Evolutionary conservation across 2,113 vertebrate genomes (phyloP).

Genomic region (Eonycteris spelaea): DNA sequence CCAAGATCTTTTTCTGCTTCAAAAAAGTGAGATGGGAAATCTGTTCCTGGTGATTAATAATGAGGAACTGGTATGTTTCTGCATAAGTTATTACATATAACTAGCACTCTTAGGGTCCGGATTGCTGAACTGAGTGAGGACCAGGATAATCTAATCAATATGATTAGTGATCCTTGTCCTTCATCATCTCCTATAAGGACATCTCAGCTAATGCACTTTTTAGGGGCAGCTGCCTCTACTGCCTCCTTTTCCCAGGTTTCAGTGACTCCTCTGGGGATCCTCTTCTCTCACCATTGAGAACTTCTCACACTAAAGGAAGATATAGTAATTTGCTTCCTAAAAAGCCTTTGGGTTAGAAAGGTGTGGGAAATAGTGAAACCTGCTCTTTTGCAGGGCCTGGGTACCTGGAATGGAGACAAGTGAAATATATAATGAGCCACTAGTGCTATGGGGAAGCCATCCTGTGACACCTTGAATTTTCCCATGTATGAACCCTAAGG

Average conservation of each 20-base stretch:
- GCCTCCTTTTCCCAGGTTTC: background rate
- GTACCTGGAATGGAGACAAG: background rate
- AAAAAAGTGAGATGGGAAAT: background rate
- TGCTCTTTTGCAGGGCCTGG: background rate
- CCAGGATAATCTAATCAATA: conserved; percentile 1
- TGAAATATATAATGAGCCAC: background rate
- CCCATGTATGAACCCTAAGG: background rate
- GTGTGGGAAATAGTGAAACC: background rate
- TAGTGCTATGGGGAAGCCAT: background rate
- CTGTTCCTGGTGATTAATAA: background rate
- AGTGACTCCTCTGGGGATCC: background rate
- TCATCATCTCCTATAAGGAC: background rate
- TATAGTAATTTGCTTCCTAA: background rate
- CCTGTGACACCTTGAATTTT: background rate
- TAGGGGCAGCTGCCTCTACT: background rate
- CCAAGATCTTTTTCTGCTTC: conserved; percentile 10
- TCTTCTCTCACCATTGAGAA: background rate
- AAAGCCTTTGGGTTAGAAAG: conserved; percentile 7
- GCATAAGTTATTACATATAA: background rate
- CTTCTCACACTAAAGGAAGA: conserved; percentile 6
- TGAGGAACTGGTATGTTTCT: conserved; percentile 18
- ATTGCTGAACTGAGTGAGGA: conserved; percentile 5
- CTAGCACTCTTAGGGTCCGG: background rate
- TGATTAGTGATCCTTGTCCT: background rate
- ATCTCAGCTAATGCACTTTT: background rate